Percentiles rank a stretch among this genome's conserved stretches.
Evolutionary conservation across 2,113 vertebrate genomes (phyloP).

Genomic region (Forbesichthys agassizii): DNA sequence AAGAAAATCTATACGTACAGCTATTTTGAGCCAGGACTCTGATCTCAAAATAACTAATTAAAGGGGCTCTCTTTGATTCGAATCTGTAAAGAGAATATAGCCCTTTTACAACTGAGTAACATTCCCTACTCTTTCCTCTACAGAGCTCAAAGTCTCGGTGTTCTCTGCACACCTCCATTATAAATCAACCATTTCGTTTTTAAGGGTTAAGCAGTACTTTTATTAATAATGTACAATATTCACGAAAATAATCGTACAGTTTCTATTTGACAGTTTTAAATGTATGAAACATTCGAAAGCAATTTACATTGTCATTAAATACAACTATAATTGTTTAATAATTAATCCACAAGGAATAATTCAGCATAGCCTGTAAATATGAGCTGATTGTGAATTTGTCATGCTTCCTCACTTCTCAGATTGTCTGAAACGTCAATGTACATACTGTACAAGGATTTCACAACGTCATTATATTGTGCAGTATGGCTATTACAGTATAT

Average conservation of each 20-base stretch:
- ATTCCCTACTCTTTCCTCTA: not conserved
- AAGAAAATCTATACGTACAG: not conserved
- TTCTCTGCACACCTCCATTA: not conserved
- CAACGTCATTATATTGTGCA: too few relatives aligned
- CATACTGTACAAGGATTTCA: too few relatives aligned
- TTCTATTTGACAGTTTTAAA: not conserved
- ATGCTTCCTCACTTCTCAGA: too few relatives aligned
- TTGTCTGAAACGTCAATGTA: too few relatives aligned
- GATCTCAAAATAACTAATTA: not conserved
- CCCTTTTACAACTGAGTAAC: not conserved
- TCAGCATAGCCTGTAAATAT: not conserved
- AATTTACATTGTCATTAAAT: not conserved
- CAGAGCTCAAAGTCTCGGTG: not conserved
- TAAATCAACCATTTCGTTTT: not conserved
- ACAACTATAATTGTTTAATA: slow-evolving; percentile 24
- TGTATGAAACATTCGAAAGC: slow-evolving; percentile 8
- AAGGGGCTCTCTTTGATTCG: too few relatives aligned
- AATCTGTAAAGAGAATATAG: too few relatives aligned
- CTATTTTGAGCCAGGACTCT: too few relatives aligned
- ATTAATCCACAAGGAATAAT: not conserved
- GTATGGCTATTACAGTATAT: too few relatives aligned
- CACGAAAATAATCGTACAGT: too few relatives aligned
- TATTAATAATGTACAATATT: not conserved
- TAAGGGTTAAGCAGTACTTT: not conserved
- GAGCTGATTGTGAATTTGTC: too few relatives aligned